Evolutionary conservation across 1,140 invertebrate species (phyloP), one percentile per base, ranked within the genome.

Genomic region (Zophobas atratus): DNA sequence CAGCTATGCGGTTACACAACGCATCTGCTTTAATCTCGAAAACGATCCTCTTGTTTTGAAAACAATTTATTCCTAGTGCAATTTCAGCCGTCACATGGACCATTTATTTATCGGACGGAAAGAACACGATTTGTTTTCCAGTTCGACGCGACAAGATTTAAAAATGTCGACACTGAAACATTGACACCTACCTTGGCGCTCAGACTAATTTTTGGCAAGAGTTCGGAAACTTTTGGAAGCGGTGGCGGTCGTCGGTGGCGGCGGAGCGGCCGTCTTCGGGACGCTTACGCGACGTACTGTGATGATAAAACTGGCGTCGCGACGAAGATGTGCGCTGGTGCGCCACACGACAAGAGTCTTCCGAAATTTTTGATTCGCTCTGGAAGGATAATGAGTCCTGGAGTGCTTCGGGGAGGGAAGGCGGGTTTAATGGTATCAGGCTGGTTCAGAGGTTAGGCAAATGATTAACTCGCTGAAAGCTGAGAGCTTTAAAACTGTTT

Each of bases 221-320:
- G 43, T 3, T 4, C 43, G 43, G 43, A 46, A 46, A 46, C 3
- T 46, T 46, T 8, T 3, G 8, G 43, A 46, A 46, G 43, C 43
- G 36, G 56, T 6, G 56, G 56, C 33, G 2, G 55, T 3, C 55
- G 55, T 35, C 32, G 20, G 20, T 34, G 55, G 70, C 48, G 6
- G 46, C 8, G 6, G 35, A 43, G 46, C 8, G 33, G 36, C 43
- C 48, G 70, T 33, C 70, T 41, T 51, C 41, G 70, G 43, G 46
- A 39, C 34, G 46, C 46, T 3, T 46, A 46, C 70, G 70, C 70
- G 70, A 36, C 41, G 70, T 53, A 72, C 70, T 72, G 70, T 70
- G 70, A 49, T 3, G 46, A 6, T 53, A 32, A 46, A 46, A 60
- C 34, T 49, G 70, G 70, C 70, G 70, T 72, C 70, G 70, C 70